These are phyloP conservation scores for Aspiorhynchus laticeps DNA, from an alignment of 2,113 vertebrate genomes.

Conservation along the genomic window DNA sequence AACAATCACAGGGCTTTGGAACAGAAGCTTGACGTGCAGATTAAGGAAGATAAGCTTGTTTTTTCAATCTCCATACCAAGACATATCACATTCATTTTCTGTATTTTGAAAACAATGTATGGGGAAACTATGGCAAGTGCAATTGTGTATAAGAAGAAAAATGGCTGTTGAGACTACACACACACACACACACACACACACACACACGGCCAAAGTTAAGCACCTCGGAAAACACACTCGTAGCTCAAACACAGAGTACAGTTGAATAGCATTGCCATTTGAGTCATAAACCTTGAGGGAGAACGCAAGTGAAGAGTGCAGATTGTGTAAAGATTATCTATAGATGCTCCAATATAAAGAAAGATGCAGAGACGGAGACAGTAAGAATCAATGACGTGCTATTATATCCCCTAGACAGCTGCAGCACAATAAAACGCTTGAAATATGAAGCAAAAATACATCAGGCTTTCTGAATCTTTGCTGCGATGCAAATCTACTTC, in stretches of 20 bases:
- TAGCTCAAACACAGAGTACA: background rate
- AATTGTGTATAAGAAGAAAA: slow-evolving; percentile 6
- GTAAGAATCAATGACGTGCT: slow-evolving; percentile 33
- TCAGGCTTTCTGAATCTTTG: background rate
- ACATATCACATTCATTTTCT: background rate
- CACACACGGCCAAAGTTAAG: background rate
- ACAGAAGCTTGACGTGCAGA: slow-evolving; percentile 25
- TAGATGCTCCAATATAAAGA: slow-evolving; percentile 31
- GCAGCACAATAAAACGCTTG: slow-evolving; percentile 12
- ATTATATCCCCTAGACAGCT: slow-evolving; percentile 13
- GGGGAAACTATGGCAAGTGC: slow-evolving; percentile 36
- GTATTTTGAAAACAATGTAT: slow-evolving; percentile 32
- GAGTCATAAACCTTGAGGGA: slow-evolving; percentile 38
- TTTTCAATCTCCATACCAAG: slow-evolving; percentile 10
- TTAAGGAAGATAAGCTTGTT: slow-evolving; percentile 52
- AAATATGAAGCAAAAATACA: slow-evolving; percentile 46
- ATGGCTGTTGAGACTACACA: background rate
- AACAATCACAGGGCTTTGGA: slow-evolving; percentile 23
- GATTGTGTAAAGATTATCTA: slow-evolving; percentile 49
- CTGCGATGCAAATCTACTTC: slow-evolving; percentile 38
- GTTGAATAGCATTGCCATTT: slow-evolving; percentile 46
- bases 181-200: too few relatives aligned
- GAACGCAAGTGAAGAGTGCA: slow-evolving; percentile 34
- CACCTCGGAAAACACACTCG: background rate
- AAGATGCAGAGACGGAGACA: slow-evolving; percentile 33